Conservation (phyloP, 1,140 invertebrate genomes). For the Lepidurus couesii region DNA sequence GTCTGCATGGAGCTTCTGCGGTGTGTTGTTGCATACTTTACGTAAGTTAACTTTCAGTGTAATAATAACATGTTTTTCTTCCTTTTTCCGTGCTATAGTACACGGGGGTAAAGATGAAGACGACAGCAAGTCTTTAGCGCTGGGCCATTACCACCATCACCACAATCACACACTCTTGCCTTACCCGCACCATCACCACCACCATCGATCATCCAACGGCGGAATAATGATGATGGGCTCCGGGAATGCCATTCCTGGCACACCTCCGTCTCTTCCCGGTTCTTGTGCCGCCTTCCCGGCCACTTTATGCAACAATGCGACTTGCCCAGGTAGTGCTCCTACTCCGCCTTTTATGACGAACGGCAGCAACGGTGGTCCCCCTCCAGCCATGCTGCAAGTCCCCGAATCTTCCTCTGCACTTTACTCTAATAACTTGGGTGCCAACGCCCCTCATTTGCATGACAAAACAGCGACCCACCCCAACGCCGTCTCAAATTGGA, state of each 20-base stretch:
- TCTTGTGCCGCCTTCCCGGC: not conserved
- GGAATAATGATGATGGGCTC: slow-evolving; percentile 13
- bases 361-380: not conserved
- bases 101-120: not conserved
- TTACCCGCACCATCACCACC: not conserved
- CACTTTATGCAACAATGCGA: not conserved
- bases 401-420: not conserved
- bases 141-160: not conserved
- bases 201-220: not conserved
- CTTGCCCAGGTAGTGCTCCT: not conserved
- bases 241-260: not conserved
- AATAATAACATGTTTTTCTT: not conserved
- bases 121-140: not conserved
- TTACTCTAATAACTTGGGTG: slow-evolving; percentile 16
- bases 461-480: slow-evolving; percentile 12
- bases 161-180: not conserved
- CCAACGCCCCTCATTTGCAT: slow-evolving; percentile 20
- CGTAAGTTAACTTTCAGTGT: too few relatives aligned
- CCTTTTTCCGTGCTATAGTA: not conserved
- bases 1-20: too few relatives aligned
- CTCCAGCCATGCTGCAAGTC: not conserved
- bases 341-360: not conserved
- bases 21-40: too few relatives aligned
- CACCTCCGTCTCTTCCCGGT: not conserved
- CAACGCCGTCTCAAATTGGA: slow-evolving; percentile 18